These are phyloP conservation scores for Gnathonemus echidnorhynchus DNA, from an alignment of 2,113 vertebrate genomes.

Conservation along the genomic window DNA sequence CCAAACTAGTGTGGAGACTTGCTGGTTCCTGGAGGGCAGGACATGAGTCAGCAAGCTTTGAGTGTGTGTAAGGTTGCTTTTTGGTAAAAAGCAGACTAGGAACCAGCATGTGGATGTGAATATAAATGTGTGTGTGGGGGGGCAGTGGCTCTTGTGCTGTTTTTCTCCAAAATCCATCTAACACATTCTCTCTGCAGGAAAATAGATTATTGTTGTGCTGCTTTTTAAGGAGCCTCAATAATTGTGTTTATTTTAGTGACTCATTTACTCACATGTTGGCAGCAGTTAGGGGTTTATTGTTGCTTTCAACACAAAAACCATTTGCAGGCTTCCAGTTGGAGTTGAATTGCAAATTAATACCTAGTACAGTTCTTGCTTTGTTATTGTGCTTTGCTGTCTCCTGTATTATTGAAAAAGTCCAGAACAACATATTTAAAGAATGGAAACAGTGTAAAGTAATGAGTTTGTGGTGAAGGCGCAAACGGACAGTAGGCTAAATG, in stretches of 20 bases:
- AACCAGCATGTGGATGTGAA: background rate
- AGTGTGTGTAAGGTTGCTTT: background rate
- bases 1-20: slow-evolving; percentile 3
- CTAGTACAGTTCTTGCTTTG: background rate
- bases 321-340: background rate
- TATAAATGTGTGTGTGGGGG: background rate
- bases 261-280: background rate
- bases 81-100: background rate
- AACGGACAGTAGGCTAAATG: background rate
- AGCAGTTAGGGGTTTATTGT: background rate
- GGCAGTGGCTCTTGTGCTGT: background rate
- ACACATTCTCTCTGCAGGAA: background rate
- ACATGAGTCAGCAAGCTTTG: background rate
- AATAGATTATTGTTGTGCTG: background rate
- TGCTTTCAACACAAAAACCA: background rate
- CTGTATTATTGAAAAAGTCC: background rate
- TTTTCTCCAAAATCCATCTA: background rate
- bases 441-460: background rate
- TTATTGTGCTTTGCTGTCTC: background rate
- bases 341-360: background rate
- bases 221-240: background rate
- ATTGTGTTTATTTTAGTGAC: background rate
- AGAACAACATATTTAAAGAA: background rate
- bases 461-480: background rate
- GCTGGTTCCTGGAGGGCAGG: background rate